Evolutionary conservation across 2,797 vertebrate species (phyloP).

Genomic region (Limosa lapponica): DNA sequence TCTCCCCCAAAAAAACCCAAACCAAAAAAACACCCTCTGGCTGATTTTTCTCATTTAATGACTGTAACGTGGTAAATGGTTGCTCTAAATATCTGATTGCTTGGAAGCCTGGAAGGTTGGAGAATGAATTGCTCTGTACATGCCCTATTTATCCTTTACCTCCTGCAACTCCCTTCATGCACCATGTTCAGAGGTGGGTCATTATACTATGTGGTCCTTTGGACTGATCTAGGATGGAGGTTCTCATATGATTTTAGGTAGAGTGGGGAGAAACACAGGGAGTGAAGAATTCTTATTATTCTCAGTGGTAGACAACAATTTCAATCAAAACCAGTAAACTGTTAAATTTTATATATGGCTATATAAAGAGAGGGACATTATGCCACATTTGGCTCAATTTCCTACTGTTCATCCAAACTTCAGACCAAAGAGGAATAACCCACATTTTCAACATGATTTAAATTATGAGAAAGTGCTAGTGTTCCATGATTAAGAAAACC

Average conservation of each 20-base stretch:
- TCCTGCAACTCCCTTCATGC: fast-evolving
- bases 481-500: neutral
- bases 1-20: fast-evolving
- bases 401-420: neutral
- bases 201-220: neutral
- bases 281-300: neutral
- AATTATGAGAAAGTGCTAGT: neutral
- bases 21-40: fast-evolving
- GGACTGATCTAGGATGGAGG: neutral
- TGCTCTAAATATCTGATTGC: neutral
- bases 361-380: neutral
- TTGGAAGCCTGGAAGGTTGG: neutral
- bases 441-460: neutral
- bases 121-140: neutral
- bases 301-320: neutral
- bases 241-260: neutral
- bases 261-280: neutral
- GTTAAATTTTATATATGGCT: neutral
- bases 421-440: neutral
- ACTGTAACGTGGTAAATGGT: neutral
- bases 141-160: neutral
- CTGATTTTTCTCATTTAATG: neutral
- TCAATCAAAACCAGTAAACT: neutral
- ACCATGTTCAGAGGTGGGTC: fast-evolving
- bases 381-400: neutral